phyloP scores from a whole-genome alignment of 2,797 vertebrate genomes.

The Phaenicophaeus curvirostris region DNA sequence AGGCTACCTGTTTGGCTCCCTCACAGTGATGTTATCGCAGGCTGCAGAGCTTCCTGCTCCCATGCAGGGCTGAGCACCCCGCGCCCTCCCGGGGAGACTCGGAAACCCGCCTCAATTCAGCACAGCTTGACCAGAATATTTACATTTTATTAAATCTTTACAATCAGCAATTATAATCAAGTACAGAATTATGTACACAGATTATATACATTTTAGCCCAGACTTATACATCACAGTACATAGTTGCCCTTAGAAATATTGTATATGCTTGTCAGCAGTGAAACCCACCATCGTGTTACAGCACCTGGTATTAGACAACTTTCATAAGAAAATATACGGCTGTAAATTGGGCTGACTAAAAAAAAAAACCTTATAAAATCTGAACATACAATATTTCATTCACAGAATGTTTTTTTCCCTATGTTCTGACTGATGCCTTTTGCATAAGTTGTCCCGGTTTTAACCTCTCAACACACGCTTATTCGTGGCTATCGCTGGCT shows the following conservation, averaged over 20 bases:
- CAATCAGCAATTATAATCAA: conserved; percentile 84
- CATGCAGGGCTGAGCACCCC: too few species aligned
- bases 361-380: conserved; percentile 78
- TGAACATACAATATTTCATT: conserved; percentile 80
- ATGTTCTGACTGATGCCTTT: conserved; percentile 74
- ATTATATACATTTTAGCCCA: conserved; percentile 83
- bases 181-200: conserved; percentile 83
- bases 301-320: conserved; percentile 78
- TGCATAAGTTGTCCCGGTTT: conserved; percentile 57
- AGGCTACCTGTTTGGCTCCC: not conserved
- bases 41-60: not conserved
- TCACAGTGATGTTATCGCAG: too few species aligned
- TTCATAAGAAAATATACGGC: conserved; percentile 82
- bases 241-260: conserved; percentile 79
- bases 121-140: conserved; percentile 75
- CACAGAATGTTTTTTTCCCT: conserved; percentile 77
- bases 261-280: conserved; percentile 72
- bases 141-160: conserved; percentile 89
- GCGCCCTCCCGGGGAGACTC: too few species aligned
- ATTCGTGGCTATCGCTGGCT: not conserved
- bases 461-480: not conserved
- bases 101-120: not conserved
- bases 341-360: conserved; percentile 79
- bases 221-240: conserved; percentile 84
- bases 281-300: conserved; percentile 77